Evolutionary conservation across 2,888 invertebrate species (phyloP).

Genomic region (Nemotelus pantherinus): DNA sequence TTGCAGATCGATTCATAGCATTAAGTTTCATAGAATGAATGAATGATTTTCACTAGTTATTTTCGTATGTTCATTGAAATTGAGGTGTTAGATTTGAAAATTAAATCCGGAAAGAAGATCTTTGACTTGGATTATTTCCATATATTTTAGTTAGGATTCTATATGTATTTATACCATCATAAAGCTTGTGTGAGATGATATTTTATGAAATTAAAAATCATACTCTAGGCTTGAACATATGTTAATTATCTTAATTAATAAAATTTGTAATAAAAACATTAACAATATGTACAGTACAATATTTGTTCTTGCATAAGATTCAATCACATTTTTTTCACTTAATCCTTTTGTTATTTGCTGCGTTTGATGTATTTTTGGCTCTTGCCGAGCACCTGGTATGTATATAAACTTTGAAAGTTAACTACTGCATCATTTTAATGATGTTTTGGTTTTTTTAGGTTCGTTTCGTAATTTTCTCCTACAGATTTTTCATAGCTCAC

Average conservation of each 20-base stretch:
- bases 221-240: too few relatives aligned
- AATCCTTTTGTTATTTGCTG: constrained; percentile 1
- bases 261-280: constrained; percentile 35
- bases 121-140: too few relatives aligned
- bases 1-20: too few relatives aligned
- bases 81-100: too few relatives aligned
- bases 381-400: constrained; percentile 2
- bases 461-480: not conserved
- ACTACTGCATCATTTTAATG: constrained; percentile 19
- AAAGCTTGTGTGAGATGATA: too few relatives aligned
- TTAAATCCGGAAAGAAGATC: too few relatives aligned
- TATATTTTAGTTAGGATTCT: too few relatives aligned
- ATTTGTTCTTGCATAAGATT: constrained; percentile 28
- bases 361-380: not conserved
- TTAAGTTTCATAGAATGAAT: too few relatives aligned
- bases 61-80: too few relatives aligned
- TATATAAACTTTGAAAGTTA: constrained; percentile 20
- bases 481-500: constrained; percentile 8
- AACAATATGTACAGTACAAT: constrained; percentile 32
- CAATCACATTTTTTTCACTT: constrained; percentile 31
- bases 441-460: constrained; percentile 4
- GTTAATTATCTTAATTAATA: constrained; percentile 10
- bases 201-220: too few relatives aligned
- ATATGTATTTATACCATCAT: too few relatives aligned
- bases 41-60: too few relatives aligned